A percentile compares a stretch with the other conserved stretches of the same genome.
Evolutionary conservation across 37 sponge, comb jelly and placozoan species (phyloP).

Genomic region (Chondrilla cf. caribensis): DNA sequence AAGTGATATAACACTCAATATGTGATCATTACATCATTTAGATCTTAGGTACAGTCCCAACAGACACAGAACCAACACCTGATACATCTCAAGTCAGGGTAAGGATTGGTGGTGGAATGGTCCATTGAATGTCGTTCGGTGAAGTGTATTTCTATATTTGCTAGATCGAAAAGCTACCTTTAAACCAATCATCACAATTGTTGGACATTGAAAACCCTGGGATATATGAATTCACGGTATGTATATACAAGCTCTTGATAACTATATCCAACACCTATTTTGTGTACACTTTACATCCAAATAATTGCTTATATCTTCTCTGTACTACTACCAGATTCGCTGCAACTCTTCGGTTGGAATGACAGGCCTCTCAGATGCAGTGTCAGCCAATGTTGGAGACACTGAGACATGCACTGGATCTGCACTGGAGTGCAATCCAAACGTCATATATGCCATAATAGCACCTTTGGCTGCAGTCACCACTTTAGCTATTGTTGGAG

Average conservation of each 20-base stretch:
- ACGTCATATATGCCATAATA: slow-evolving; percentile 9
- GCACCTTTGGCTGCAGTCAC: background rate
- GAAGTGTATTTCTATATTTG: too few relatives aligned
- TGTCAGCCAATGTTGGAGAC: background rate
- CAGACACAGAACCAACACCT: too few relatives aligned
- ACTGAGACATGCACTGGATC: background rate
- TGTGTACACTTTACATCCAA: too few relatives aligned
- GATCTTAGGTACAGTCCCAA: too few relatives aligned
- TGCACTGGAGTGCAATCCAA: slow-evolving; percentile 2
- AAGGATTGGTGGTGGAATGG: too few relatives aligned
- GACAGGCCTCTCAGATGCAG: background rate
- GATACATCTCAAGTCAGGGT: too few relatives aligned
- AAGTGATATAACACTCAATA: too few relatives aligned
- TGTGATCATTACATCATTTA: too few relatives aligned
- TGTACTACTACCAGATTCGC: background rate
- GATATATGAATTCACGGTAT: background rate
- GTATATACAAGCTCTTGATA: too few relatives aligned
- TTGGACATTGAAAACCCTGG: background rate
- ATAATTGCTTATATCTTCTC: too few relatives aligned
- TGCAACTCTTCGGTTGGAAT: slow-evolving; percentile 1
- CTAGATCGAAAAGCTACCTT: background rate
- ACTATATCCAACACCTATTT: too few relatives aligned
- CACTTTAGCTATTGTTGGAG: background rate
- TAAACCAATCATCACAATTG: background rate
- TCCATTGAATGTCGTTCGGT: too few relatives aligned